phyloP scores from a whole-genome alignment of 2,888 invertebrate genomes.

The Pomacea canaliculata region DNA sequence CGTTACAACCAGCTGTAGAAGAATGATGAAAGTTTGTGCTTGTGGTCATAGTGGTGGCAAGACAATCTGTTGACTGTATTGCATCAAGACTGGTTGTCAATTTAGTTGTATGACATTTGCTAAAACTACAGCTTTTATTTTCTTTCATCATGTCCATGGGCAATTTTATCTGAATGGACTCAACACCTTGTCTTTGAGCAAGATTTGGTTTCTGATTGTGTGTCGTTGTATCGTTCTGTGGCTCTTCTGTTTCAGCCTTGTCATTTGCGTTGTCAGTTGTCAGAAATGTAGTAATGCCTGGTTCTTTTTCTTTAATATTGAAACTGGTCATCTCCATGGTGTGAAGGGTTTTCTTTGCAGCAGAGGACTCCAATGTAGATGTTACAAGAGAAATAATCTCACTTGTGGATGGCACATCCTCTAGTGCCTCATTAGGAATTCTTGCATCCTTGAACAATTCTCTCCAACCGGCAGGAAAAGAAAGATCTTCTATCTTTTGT shows the following conservation, averaged over 20 bases:
- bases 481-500: slow-evolving; percentile 48
- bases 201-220: too few relatives aligned
- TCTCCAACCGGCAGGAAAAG: slow-evolving; percentile 59
- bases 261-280: too few relatives aligned
- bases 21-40: too few relatives aligned
- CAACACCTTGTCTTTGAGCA: too few relatives aligned
- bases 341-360: too few relatives aligned
- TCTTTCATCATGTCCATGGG: too few relatives aligned
- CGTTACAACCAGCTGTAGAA: not conserved
- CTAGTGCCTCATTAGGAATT: slow-evolving; percentile 50
- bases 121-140: not conserved
- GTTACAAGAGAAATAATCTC: slow-evolving; percentile 57
- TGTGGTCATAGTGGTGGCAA: slow-evolving; percentile 16
- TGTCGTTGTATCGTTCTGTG: not conserved
- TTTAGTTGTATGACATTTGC: slow-evolving; percentile 2
- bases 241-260: not conserved
- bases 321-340: too few relatives aligned
- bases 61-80: slow-evolving; percentile 10
- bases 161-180: too few relatives aligned
- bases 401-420: slow-evolving; percentile 57
- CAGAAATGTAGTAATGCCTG: too few relatives aligned
- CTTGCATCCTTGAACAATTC: slow-evolving; percentile 55
- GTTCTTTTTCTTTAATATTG: too few relatives aligned
- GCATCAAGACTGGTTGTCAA: not conserved
- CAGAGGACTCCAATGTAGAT: slow-evolving; percentile 41